Evolutionary conservation across 1,140 invertebrate species (phyloP).

Genomic region (Pararge aegeria): DNA sequence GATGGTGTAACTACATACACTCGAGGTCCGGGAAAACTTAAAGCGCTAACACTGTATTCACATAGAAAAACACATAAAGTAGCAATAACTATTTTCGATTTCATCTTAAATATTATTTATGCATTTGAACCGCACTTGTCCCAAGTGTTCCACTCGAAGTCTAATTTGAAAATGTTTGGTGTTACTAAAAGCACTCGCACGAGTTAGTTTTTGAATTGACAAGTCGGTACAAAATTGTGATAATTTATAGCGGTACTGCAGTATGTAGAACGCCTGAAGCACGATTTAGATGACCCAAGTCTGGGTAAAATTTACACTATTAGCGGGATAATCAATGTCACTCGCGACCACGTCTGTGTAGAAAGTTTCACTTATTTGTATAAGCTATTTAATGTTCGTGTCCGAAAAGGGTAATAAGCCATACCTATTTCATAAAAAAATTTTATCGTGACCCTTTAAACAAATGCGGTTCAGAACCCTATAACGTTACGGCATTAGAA

Average conservation of each 20-base stretch:
- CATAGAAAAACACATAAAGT: slow-evolving; percentile 43
- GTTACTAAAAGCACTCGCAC: slow-evolving; percentile 33
- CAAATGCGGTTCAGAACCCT: too few relatives aligned
- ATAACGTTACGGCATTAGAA: too few relatives aligned
- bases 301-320: slow-evolving; percentile 64
- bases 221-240: slow-evolving; percentile 57
- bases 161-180: slow-evolving; percentile 56
- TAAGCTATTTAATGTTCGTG: slow-evolving; percentile 24
- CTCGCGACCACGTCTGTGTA: slow-evolving; percentile 37
- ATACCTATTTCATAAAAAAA: too few relatives aligned
- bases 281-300: slow-evolving; percentile 57
- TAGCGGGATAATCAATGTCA: slow-evolving; percentile 65
- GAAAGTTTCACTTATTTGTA: slow-evolving; percentile 75
- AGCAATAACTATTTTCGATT: slow-evolving; percentile 33
- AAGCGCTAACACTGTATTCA: slow-evolving; percentile 34
- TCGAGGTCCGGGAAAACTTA: slow-evolving; percentile 54
- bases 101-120: slow-evolving; percentile 45
- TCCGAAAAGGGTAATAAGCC: neutral
- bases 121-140: slow-evolving; percentile 30
- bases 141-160: slow-evolving; percentile 41
- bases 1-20: slow-evolving; percentile 70
- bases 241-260: slow-evolving; percentile 73
- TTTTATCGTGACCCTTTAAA: too few relatives aligned
- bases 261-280: slow-evolving; percentile 60
- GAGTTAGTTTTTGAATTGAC: slow-evolving; percentile 50